phyloP scores from a whole-genome alignment of 2,113 vertebrate species.

The Chloropsis hardwickii region DNA sequence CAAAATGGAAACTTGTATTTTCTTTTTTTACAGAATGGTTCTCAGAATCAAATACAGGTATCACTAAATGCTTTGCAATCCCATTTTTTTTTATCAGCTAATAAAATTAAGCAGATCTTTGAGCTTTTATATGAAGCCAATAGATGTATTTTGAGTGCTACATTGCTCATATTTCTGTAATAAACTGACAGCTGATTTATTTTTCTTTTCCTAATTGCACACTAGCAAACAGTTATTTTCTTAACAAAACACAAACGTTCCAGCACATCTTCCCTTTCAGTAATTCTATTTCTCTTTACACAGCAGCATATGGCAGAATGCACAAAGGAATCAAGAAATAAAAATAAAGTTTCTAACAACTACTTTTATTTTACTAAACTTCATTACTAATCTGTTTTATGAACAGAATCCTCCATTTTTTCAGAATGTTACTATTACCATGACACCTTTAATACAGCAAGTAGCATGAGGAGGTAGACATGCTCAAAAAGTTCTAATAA shows the following conservation, averaged over 20 bases:
- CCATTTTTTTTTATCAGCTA: neutral
- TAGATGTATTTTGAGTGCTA: neutral
- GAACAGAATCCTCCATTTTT: neutral
- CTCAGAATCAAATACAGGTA: neutral
- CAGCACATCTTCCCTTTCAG: neutral
- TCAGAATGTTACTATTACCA: neutral
- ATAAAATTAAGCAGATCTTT: neutral
- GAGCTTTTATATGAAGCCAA: neutral
- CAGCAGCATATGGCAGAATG: neutral
- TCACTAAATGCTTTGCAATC: neutral
- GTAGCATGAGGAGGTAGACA: rapidly evolving
- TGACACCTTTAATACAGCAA: neutral
- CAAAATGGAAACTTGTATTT: neutral
- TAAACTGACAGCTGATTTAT: neutral
- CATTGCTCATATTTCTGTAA: neutral
- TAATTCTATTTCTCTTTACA: neutral
- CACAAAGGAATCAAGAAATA: neutral
- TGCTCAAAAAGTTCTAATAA: neutral
- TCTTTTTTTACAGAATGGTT: neutral
- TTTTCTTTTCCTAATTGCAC: neutral
- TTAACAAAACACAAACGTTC: neutral
- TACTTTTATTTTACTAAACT: neutral
- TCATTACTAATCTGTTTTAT: neutral
- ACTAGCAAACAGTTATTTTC: neutral
- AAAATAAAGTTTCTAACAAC: neutral